A percentile compares a stretch with the other conserved stretches of the same genome.
phyloP scores from a whole-genome alignment of 30 jellyfish, hydroid and myxozoan species.

The Aurelia aurita region DNA sequence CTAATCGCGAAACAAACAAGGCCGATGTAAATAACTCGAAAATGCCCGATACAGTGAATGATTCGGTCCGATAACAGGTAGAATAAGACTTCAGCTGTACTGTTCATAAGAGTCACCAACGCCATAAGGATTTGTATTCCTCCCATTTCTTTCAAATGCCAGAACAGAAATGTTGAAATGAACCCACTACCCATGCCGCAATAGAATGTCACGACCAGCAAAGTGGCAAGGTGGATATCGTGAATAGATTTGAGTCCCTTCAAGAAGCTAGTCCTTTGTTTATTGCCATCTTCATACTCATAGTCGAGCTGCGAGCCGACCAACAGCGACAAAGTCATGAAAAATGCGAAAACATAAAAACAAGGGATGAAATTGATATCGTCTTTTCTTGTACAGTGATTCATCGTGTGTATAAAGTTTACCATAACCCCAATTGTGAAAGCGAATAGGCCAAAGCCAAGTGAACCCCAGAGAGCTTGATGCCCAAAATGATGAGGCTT shows the following conservation, averaged over 20 bases:
- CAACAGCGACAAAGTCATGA: constrained; percentile 72
- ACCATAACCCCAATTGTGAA: constrained; percentile 78
- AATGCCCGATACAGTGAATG: constrained; percentile 86
- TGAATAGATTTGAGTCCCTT: constrained; percentile 83
- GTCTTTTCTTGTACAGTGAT: constrained; percentile 75
- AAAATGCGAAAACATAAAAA: constrained; percentile 76
- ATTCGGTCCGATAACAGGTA: constrained; percentile 80
- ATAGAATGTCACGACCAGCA: constrained; percentile 83
- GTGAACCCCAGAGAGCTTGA: constrained; percentile 95
- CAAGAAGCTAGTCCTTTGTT: constrained; percentile 68
- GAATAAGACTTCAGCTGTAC: constrained; percentile 86
- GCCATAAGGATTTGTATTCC: constrained; percentile 88
- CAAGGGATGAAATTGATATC: constrained; percentile 86
- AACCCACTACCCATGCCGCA: constrained; percentile 98
- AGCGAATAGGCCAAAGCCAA: constrained; percentile 84
- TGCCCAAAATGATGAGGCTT: constrained; percentile 79
- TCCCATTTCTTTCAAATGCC: constrained; percentile 99
- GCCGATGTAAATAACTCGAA: constrained; percentile 87
- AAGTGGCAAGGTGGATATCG: constrained; percentile 76
- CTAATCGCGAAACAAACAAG: constrained; percentile 86
- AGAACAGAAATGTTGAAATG: constrained; percentile 87
- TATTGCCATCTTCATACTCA: constrained; percentile 49
- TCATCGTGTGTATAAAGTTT: constrained; percentile 62
- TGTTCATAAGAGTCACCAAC: constrained; percentile 81
- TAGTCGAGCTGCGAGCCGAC: constrained; percentile 79